Percentiles rank a stretch among this genome's conserved stretches.
Conservation (phyloP, 2,113 vertebrate genomes). For the Spea bombifrons region DNA sequence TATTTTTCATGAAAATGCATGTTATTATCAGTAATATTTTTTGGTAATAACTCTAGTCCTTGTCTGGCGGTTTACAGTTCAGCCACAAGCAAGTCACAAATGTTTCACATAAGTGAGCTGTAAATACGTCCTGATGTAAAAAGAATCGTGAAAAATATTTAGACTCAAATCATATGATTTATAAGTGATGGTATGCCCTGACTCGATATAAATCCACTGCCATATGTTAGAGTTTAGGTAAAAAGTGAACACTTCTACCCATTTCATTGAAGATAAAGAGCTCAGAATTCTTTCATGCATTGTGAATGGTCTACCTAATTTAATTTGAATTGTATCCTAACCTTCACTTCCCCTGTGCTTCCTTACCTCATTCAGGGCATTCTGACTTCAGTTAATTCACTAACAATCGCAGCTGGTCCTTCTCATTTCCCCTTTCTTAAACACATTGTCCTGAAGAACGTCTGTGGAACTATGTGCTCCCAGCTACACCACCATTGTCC, state of each 20-base stretch:
- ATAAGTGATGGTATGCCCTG: too few relatives aligned
- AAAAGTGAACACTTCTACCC: conserved; percentile 71
- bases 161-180: too few relatives aligned
- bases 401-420: conserved; percentile 78
- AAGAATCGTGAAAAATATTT: too few relatives aligned
- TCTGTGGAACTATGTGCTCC: conserved; percentile 51
- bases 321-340: conserved; percentile 83
- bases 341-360: conserved; percentile 78
- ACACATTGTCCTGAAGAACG: conserved; percentile 66
- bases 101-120: too few relatives aligned
- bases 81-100: too few relatives aligned
- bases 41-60: too few relatives aligned
- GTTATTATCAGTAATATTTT: too few relatives aligned
- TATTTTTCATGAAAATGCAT: too few relatives aligned
- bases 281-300: conserved; percentile 78
- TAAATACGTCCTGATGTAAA: too few relatives aligned
- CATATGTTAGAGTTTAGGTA: too few relatives aligned
- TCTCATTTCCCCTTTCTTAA: conserved; percentile 67
- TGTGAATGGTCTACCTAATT: conserved; percentile 88
- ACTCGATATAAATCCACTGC: too few relatives aligned
- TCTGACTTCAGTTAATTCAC: conserved; percentile 88
- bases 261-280: conserved; percentile 70
- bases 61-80: too few relatives aligned
- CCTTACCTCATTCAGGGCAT: conserved; percentile 76
- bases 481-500: conserved; percentile 58